phyloP scores from a whole-genome alignment of 2,888 invertebrate genomes.

The Camponotus fellah region DNA sequence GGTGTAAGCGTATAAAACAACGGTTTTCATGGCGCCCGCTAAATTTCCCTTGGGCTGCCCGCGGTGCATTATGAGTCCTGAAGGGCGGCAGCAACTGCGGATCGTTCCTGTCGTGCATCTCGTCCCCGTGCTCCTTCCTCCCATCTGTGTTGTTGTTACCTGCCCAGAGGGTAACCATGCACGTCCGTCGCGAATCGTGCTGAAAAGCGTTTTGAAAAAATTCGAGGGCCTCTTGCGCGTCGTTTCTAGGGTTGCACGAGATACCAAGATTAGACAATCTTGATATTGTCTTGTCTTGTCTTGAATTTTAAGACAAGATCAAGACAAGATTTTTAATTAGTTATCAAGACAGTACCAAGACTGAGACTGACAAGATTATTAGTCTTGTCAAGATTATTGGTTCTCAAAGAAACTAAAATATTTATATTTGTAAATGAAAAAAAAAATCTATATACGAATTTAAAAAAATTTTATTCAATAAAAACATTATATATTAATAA shows the following conservation, averaged over 20 bases:
- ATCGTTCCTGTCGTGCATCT: constrained; percentile 53
- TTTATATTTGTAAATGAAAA: too few relatives aligned
- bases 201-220: constrained; percentile 64
- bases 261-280: too few relatives aligned
- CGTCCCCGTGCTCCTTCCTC: constrained; percentile 55
- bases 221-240: constrained; percentile 29
- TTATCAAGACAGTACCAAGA: too few relatives aligned
- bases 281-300: too few relatives aligned
- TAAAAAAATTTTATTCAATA: too few relatives aligned
- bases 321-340: too few relatives aligned
- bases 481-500: too few relatives aligned
- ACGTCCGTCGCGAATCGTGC: constrained; percentile 49
- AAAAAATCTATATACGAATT: too few relatives aligned
- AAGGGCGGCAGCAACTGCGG: constrained; percentile 70
- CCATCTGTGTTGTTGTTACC: constrained; percentile 5
- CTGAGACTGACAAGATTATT: too few relatives aligned
- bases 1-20: constrained; percentile 77
- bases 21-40: constrained; percentile 76
- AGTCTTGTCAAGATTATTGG: too few relatives aligned
- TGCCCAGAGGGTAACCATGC: constrained; percentile 28
- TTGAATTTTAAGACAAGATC: too few relatives aligned
- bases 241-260: background rate
- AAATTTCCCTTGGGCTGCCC: constrained; percentile 80
- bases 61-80: constrained; percentile 76
- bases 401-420: too few relatives aligned